Base-by-base conservation (phyloP, 1,140 invertebrate genomes). In the Camponotus pennsylvanicus region DNA sequence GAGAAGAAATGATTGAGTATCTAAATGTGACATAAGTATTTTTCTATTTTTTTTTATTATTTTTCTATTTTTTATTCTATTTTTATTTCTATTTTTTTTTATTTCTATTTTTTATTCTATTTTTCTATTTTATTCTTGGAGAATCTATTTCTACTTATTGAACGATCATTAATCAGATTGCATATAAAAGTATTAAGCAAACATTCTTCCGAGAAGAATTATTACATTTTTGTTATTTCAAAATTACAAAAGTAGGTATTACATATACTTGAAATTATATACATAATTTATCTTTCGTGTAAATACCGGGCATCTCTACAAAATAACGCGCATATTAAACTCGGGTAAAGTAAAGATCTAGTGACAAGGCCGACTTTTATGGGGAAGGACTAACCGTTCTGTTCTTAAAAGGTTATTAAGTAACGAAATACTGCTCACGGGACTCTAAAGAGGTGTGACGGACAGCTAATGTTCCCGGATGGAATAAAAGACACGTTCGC, bases 331-430 rank as follows among this genome's bases (percentile, higher is more conserved):
- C 18, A n/a, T 7, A 82, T 82, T 61, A 82, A 82, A 69, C 15
- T 11, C 7, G 7, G 18, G 27, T 59, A 15, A n/a, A 82, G 37
- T 34, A 59, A 82, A 73, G 9, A 80, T 11, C 2, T 63, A 37
- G 34, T 69, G 63, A 71, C 27, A 70, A 82, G 78, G 5, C 2
- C 32, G 7, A 52, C 49, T 75, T 83, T 73, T 82, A 34, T 15
- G 21, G 27, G 27, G 32, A 40, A 73, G 52, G 66, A 67, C 64
- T 63, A 75, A 59, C 57, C 42, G 61, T 15, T 52, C 3, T 32
- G 86, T 66, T 90, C 71, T 90, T 76, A 71, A 59, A 55, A 52
- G 64, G 55, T 90, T 90, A 90, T 90, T 90, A 85, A 90, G 86
- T 86, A 90, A 90, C 73, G 82, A 90, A 90, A 85, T 86, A 88